Evolutionary conservation across 2,797 vertebrate species (phyloP).

Genomic region (Jordanella pulchra): DNA sequence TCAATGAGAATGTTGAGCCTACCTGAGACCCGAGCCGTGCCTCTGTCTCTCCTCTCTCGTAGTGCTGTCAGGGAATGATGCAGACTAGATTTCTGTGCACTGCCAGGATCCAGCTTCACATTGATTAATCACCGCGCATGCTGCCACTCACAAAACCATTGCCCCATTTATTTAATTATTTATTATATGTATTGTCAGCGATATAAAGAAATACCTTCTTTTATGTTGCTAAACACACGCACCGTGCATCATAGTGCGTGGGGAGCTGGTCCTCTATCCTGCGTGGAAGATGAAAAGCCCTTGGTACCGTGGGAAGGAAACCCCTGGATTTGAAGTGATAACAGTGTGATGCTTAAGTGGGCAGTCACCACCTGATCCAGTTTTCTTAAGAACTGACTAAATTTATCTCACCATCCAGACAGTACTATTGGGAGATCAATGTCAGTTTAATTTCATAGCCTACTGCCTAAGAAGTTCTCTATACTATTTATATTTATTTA

Average conservation of each 20-base stretch:
- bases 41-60: slow-evolving; percentile 37
- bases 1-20: slow-evolving; percentile 44
- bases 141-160: slow-evolving; percentile 57
- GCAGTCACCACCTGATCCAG: slow-evolving; percentile 64
- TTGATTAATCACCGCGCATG: slow-evolving; percentile 73
- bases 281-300: slow-evolving; percentile 73
- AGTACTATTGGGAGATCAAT: slow-evolving; percentile 9
- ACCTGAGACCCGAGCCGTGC: slow-evolving; percentile 70
- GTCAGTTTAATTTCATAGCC: neutral
- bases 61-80: slow-evolving; percentile 74
- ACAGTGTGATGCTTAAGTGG: slow-evolving; percentile 60
- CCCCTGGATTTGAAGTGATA: slow-evolving; percentile 77
- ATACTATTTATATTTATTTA: neutral
- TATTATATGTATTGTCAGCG: neutral
- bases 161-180: slow-evolving; percentile 21
- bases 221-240: slow-evolving; percentile 47
- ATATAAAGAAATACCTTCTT: slow-evolving; percentile 44
- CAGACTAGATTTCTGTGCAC: slow-evolving; percentile 68
- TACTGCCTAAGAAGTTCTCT: no score
- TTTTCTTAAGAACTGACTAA: slow-evolving; percentile 36
- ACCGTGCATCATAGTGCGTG: slow-evolving; percentile 61
- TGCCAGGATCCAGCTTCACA: slow-evolving; percentile 44
- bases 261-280: slow-evolving; percentile 57
- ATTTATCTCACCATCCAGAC: slow-evolving; percentile 33
- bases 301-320: slow-evolving; percentile 80